These are phyloP conservation scores for Globia sparganii DNA, from an alignment of 2,888 invertebrate species.

Conservation along the genomic window DNA sequence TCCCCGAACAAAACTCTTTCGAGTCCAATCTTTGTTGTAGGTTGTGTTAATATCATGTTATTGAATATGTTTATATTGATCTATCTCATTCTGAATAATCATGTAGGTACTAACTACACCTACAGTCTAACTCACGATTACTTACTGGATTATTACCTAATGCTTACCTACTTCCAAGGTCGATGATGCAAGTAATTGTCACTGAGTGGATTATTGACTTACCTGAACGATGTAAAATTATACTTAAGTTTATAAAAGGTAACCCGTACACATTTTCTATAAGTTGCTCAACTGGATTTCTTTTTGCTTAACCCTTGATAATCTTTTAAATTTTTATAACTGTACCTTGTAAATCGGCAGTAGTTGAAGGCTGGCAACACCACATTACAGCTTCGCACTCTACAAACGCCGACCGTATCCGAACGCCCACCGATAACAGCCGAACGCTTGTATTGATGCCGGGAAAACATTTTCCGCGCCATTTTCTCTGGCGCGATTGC, in stretches of 20 bases:
- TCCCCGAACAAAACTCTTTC: constrained; percentile 44
- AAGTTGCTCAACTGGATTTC: background rate
- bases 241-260: background rate
- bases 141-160: background rate
- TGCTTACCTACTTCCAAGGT: background rate
- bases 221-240: background rate
- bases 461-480: constrained; percentile 87
- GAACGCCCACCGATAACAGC: constrained; percentile 76
- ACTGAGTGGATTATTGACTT: background rate
- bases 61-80: background rate
- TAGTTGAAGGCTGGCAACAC: constrained; percentile 70
- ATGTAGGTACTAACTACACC: background rate
- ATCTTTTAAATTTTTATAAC: background rate
- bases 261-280: background rate
- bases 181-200: background rate
- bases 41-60: background rate
- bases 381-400: constrained; percentile 80
- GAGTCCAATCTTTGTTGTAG: background rate
- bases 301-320: background rate
- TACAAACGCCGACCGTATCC: constrained; percentile 74
- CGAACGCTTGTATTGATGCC: constrained; percentile 85
- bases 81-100: background rate
- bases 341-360: constrained; percentile 2
- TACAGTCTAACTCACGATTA: background rate
- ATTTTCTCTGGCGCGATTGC: constrained; percentile 80